Base-by-base conservation (phyloP, 2,113 vertebrate species). In the Trichomycterus rosablanca region DNA sequence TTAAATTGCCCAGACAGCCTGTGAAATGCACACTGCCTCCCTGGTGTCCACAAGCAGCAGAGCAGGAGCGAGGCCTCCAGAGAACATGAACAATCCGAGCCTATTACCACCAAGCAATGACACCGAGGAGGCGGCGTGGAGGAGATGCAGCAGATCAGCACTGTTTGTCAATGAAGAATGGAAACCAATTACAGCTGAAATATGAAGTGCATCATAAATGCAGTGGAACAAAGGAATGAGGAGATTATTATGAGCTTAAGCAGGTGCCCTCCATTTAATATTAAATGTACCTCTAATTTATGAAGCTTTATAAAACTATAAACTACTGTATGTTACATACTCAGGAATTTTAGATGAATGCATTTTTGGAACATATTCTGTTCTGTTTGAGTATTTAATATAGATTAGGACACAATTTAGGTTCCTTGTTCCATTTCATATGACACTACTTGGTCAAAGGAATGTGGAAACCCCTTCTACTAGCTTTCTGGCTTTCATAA, bases 1-100 rank as follows among this genome's bases (percentile, higher is more conserved):
- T 88, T 86, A 87, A 88, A 86, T 88, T 88, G 81, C 83, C 83
- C 76, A 80, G 78, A 78, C 81, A 83, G 83, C 78, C 78, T 76
- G 80, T 74, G 76, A 81, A 75, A 62, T 78, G 68, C 79, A 75
- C 74, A 44, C 77, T 64, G 80, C 66, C 81, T 86, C 83, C 85
- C 84, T 66, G 57, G 83, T 79, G 85, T 84, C 85, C 83, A 71
- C 75, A 69, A 61, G 70, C 71, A 73, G 75, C 78, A 72, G 77
- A 75, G 66, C 51, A 55, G 67, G 8, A 26, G 74, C 78, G 69
- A 78, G 74, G 68, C 65, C 83, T 73, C 81, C 48, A 53, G 79
- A 87, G 82, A 85, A 68, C 19, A 32, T 18, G 10, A 30, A 24
- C 30, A 37, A 9, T 56, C 54, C 58, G 23, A 74, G 68, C 70